A percentile compares a stretch with the other conserved stretches of the same genome.
These are phyloP conservation scores for Chrysemys picta DNA, from an alignment of 2,113 vertebrate species.

Conservation along the genomic window DNA sequence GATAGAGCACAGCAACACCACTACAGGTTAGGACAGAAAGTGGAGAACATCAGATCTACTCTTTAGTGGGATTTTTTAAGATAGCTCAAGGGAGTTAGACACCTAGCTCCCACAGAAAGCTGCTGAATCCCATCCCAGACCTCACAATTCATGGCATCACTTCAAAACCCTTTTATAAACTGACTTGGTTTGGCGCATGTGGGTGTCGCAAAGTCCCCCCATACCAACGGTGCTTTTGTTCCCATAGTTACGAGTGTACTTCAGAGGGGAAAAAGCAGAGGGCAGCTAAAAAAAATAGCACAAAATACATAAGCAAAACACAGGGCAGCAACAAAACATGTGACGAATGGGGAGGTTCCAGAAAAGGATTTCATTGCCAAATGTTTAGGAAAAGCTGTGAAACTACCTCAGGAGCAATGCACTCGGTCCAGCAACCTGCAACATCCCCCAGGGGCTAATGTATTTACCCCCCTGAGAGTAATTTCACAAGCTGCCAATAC, in stretches of 20 bases:
- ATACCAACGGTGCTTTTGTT: constrained; percentile 56
- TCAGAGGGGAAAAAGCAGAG: constrained; percentile 48
- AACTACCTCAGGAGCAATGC: not conserved
- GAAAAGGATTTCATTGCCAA: not conserved
- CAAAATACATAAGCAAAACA: constrained; percentile 16
- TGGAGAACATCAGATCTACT: not conserved
- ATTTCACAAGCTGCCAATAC: not conserved
- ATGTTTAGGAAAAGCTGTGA: not conserved
- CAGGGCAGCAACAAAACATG: not conserved
- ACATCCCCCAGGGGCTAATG: not conserved
- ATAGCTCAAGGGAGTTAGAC: not conserved
- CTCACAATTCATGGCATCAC: constrained; percentile 27
- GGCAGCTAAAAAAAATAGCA: constrained; percentile 28
- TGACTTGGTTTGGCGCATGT: constrained; percentile 57
- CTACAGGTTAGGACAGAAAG: not conserved
- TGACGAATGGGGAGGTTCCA: constrained; percentile 31
- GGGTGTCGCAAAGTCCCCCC: constrained; percentile 62
- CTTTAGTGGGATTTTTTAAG: rapidly evolving
- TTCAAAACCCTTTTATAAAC: constrained; percentile 69
- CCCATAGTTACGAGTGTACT: constrained; percentile 72
- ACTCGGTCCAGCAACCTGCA: not conserved
- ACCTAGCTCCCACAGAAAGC: not conserved
- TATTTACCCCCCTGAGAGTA: not conserved
- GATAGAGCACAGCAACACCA: rapidly evolving
- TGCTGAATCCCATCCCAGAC: not conserved